A percentile compares a stretch with the other conserved stretches of the same genome.
Conservation (phyloP, 2,113 vertebrate genomes). For the Campylorhamphus procurvoides region DNA sequence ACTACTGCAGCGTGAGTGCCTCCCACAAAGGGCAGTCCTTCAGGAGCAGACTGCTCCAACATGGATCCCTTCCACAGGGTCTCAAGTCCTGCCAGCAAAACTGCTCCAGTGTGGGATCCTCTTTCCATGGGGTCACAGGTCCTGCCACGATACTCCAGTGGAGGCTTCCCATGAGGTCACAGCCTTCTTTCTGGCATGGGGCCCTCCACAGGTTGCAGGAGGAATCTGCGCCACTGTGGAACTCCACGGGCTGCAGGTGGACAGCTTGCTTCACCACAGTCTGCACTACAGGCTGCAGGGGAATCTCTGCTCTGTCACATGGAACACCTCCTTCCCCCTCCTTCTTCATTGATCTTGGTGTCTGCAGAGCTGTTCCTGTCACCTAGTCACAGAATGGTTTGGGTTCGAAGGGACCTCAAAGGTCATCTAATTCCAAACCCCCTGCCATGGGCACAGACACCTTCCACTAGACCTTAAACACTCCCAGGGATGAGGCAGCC, state of each 20-base stretch:
- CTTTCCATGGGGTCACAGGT: not conserved
- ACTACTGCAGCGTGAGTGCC: not conserved
- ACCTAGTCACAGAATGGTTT: not conserved
- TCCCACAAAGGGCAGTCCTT: not conserved
- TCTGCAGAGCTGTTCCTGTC: not conserved
- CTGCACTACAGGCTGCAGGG: not conserved
- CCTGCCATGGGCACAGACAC: not conserved
- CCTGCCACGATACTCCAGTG: not conserved
- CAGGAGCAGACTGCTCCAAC: not conserved
- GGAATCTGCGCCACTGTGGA: too few relatives aligned
- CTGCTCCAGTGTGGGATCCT: not conserved
- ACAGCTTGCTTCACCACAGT: too few relatives aligned
- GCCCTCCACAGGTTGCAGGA: too few relatives aligned
- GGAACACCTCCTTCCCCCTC: not conserved
- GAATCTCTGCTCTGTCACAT: not conserved
- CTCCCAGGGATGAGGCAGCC: not conserved
- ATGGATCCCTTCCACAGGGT: too few relatives aligned
- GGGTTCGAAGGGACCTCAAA: too few relatives aligned
- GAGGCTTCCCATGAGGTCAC: not conserved
- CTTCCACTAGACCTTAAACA: not conserved
- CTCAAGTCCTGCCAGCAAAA: not conserved
- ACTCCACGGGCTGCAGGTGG: too few relatives aligned
- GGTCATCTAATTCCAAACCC: too few relatives aligned
- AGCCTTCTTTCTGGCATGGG: too few relatives aligned
- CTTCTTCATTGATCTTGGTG: not conserved